Evolutionary conservation across 2,113 vertebrate species (phyloP).

Genomic region (Bagarius yarrelli): DNA sequence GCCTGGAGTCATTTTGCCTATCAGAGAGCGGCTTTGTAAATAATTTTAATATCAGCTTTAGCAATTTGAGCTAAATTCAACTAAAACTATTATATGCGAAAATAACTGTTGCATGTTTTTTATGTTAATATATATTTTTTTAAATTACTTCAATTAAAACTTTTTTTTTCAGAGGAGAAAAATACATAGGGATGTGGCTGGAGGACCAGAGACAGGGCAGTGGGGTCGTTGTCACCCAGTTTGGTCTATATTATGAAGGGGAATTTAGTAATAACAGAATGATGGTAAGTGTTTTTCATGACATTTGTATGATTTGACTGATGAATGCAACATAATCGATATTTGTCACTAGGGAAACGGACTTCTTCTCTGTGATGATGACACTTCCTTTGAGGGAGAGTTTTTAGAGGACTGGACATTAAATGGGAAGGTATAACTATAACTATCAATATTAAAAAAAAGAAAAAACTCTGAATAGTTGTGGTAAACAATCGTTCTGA

Average conservation of each 20-base stretch:
- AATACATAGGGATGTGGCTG: conserved; percentile 95
- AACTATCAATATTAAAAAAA: not conserved
- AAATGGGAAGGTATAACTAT: conserved; percentile 83
- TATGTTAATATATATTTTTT: not conserved
- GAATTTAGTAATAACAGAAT: conserved; percentile 91
- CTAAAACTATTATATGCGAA: not conserved
- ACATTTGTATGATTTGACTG: not conserved
- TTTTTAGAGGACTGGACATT: conserved; percentile 94
- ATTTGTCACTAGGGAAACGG: conserved; percentile 78
- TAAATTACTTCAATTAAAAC: not conserved
- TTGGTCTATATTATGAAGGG: conserved; percentile 91
- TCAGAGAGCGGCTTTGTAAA: too few species aligned
- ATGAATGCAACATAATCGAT: not conserved
- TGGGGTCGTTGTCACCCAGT: conserved; percentile 89
- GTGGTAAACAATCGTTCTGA: not conserved
- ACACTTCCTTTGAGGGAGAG: conserved; percentile 89
- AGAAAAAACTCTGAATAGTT: not conserved
- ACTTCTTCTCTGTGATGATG: conserved; percentile 88
- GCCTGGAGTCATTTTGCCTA: too few species aligned
- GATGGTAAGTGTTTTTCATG: conserved; percentile 76
- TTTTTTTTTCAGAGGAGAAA: conserved; percentile 83
- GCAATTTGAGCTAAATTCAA: too few species aligned
- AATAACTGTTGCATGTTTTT: not conserved
- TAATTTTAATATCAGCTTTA: too few species aligned
- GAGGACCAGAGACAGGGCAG: conserved; percentile 87